phyloP scores from a whole-genome alignment of 1,140 invertebrate species.

The Metaphire vulgaris region DNA sequence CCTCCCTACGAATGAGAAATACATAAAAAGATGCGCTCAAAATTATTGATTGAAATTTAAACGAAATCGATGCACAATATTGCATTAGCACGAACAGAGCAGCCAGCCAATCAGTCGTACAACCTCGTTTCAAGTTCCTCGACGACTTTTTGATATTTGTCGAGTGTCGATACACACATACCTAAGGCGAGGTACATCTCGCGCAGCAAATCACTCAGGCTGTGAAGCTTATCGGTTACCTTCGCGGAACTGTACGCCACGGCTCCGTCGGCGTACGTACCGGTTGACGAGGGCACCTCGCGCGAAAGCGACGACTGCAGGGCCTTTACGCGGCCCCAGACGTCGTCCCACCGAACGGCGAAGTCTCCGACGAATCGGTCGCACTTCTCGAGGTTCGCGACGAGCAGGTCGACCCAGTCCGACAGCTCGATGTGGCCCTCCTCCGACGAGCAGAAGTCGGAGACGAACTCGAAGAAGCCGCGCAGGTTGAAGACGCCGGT shows the following conservation, averaged over 20 bases:
- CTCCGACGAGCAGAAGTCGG: constrained; percentile 4
- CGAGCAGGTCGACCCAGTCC: constrained; percentile 8
- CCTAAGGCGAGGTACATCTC: neutral
- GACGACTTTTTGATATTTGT: neutral
- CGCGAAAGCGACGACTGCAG: constrained; percentile 24
- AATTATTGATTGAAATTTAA: too few relatives aligned
- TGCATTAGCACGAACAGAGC: too few relatives aligned
- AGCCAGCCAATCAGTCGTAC: too few relatives aligned
- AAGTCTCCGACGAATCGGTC: constrained; percentile 3
- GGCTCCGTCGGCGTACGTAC: constrained; percentile 17
- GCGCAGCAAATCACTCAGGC: neutral
- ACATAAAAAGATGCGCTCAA: too few relatives aligned
- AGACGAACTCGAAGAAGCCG: constrained; percentile 6
- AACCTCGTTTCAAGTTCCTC: neutral
- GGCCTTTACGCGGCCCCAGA: constrained; percentile 25
- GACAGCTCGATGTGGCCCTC: constrained; percentile 8
- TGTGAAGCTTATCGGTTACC: neutral
- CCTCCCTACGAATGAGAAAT: too few relatives aligned
- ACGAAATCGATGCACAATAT: too few relatives aligned
- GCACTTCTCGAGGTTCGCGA: constrained; percentile 26
- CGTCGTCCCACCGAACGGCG: constrained; percentile 28
- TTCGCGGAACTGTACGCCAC: constrained; percentile 7
- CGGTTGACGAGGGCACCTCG: constrained; percentile 10
- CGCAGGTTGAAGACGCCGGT: constrained; percentile 11
- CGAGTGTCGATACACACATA: neutral